A percentile compares a stretch with the other conserved stretches of the same genome.
These are phyloP conservation scores for Microtus richardsoni DNA, from an alignment of 2,113 vertebrate species.

Conservation along the genomic window DNA sequence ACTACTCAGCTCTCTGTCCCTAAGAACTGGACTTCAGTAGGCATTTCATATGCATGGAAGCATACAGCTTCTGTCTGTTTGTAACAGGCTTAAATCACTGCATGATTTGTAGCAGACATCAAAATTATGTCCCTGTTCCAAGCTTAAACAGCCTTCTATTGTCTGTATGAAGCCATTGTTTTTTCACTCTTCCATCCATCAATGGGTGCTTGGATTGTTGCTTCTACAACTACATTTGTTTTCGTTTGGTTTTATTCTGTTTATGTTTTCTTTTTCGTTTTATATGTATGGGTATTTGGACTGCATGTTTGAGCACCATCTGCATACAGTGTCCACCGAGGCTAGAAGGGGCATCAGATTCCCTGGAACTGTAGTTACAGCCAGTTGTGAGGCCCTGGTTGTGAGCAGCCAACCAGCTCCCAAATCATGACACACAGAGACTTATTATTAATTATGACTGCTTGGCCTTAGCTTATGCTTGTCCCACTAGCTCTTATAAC, in stretches of 20 bases:
- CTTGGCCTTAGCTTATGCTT: background rate
- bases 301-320: background rate
- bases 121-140: background rate
- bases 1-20: background rate
- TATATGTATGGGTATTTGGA: background rate
- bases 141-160: too few species aligned
- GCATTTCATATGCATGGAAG: background rate
- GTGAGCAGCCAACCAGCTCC: background rate
- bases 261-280: background rate
- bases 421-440: background rate
- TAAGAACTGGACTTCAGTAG: too few species aligned
- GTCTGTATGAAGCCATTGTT: accelerated
- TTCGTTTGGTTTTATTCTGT: background rate
- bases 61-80: background rate
- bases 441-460: background rate
- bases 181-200: too few species aligned
- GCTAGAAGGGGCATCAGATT: background rate
- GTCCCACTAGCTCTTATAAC: background rate
- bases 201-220: background rate
- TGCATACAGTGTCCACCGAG: background rate
- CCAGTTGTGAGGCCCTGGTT: background rate
- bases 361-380: background rate
- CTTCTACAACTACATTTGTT: background rate
- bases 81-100: background rate
- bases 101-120: background rate